Percentiles rank a stretch among this genome's conserved stretches.
phyloP scores from a whole-genome alignment of 92 coral and sea anemone species.

The Micromussa lordhowensis region DNA sequence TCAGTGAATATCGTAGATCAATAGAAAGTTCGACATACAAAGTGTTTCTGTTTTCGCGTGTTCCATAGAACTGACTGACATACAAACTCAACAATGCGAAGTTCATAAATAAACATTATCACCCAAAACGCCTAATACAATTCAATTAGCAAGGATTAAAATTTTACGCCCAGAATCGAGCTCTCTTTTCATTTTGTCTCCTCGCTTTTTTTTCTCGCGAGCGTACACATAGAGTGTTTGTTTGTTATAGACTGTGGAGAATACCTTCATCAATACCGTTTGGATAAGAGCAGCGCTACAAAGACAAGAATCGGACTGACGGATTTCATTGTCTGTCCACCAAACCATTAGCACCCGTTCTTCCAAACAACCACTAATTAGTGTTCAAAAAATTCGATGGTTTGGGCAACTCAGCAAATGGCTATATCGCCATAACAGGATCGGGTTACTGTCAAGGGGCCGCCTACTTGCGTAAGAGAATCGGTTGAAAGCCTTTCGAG shows the following conservation, averaged over 20 bases:
- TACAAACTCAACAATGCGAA: slow-evolving; percentile 30
- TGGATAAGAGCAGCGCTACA: neutral
- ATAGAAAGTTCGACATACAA: slow-evolving; percentile 58
- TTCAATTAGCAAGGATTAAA: slow-evolving; percentile 60
- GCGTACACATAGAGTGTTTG: neutral
- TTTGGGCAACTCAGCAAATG: slow-evolving; percentile 37
- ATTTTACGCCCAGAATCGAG: slow-evolving; percentile 36
- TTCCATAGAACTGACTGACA: slow-evolving; percentile 29
- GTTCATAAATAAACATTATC: slow-evolving; percentile 62
- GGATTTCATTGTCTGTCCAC: slow-evolving; percentile 35
- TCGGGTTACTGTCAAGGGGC: slow-evolving; percentile 53
- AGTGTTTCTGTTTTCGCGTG: slow-evolving; percentile 66
- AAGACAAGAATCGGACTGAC: neutral
- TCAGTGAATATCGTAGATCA: slow-evolving; percentile 78
- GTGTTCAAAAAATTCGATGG: slow-evolving; percentile 44
- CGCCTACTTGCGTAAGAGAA: slow-evolving; percentile 31
- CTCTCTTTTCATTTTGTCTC: slow-evolving; percentile 12
- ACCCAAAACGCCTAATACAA: slow-evolving; percentile 51
- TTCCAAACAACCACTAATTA: slow-evolving; percentile 86
- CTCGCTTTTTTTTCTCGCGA: neutral
- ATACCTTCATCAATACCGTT: neutral
- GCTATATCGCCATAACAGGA: slow-evolving; percentile 40
- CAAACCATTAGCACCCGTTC: slow-evolving; percentile 78
- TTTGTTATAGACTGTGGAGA: neutral
- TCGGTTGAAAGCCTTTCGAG: slow-evolving; percentile 39